Evolutionary conservation across 2,113 vertebrate genomes (phyloP), one percentile per base, ranked within the genome.

Genomic region (Apteryx owenii): DNA sequence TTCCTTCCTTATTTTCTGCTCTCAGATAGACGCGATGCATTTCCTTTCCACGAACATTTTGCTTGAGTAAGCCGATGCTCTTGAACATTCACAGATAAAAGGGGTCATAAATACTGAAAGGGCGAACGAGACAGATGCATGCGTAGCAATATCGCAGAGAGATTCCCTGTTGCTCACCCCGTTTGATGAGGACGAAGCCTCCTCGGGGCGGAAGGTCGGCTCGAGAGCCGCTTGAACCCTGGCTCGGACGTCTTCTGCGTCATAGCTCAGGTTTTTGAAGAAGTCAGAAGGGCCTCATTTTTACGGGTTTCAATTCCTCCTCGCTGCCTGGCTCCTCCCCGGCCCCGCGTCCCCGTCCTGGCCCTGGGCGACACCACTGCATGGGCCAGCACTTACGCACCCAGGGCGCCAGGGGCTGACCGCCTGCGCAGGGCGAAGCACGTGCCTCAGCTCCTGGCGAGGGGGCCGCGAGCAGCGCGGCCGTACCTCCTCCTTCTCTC

Each of bases 121-220:
- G 65, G 72, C 60, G 85, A 88, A 88, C 68, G 31, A 68, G 14
- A 9, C 8, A 1, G 15, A 20, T 51, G 70, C 9, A 38, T 42
- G 54, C 58, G 18, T 46, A 66, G 17, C 14, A 72, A 60, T n/a
- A 62, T 31, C 79, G n/a, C 81, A 80, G 61, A 56, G 20, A 4
- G 21, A 50, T n/a, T 85, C 40, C 3, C 18, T 81, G 90, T 78
- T 46, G 53, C 78, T 90, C 33, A 71, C 21, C 28, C 7, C 0
- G 0, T 79, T 29, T 31, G 3, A 51, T 20, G 23, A 87, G 33
- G 25, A 20, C 31, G 20, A 84, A 54, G 51, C 23, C 15, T 85
- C 18, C 76, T 60, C 0, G 0, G 28, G 50, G 50, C 10, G 60
- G 68, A n/a, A 25, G 29, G n/a, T 26, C 0, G 0, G 11, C 29